Conservation (phyloP, 1,140 invertebrate species). For the Palaemon carinicauda region DNA sequence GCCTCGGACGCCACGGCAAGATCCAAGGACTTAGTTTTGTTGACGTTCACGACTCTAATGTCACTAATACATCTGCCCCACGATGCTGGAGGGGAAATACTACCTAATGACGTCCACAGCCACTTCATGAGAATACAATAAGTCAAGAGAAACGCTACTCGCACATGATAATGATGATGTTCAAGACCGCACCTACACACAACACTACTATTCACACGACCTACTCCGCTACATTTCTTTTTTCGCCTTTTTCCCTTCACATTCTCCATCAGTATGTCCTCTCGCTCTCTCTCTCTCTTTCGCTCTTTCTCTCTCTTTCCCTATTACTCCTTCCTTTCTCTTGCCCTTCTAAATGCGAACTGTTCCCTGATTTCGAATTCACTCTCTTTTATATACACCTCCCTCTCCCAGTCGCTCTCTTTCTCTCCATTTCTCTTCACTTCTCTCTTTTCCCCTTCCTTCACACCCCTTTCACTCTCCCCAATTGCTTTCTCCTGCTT, state of each 20-base stretch:
- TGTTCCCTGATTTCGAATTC: background rate
- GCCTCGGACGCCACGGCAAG: conserved; percentile 51
- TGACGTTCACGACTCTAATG: conserved; percentile 53
- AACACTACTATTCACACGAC: background rate
- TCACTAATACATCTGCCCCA: conserved; percentile 49
- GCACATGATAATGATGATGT: too few relatives aligned
- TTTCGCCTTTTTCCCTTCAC: background rate
- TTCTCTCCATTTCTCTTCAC: too few relatives aligned
- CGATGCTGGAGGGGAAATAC: conserved; percentile 35
- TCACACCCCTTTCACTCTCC: background rate
- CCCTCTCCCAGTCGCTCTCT: too few relatives aligned
- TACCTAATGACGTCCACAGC: conserved; percentile 21
- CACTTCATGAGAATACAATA: conserved; percentile 5
- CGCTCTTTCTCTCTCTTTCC: conserved; percentile 15
- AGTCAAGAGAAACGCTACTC: background rate
- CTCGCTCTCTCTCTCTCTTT: conserved; percentile 12
- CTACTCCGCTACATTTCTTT: too few relatives aligned
- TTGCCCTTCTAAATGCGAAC: background rate
- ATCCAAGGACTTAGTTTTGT: conserved; percentile 56
- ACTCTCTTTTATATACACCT: background rate
- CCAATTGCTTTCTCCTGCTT: background rate
- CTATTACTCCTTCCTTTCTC: background rate
- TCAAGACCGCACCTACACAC: too few relatives aligned
- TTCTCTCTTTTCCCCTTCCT: background rate
- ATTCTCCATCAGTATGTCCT: background rate